A percentile compares a stretch with the other conserved stretches of the same genome.
These are phyloP conservation scores for Exephanes ischioxanthus DNA, from an alignment of 2,888 invertebrate genomes.

Conservation along the genomic window DNA sequence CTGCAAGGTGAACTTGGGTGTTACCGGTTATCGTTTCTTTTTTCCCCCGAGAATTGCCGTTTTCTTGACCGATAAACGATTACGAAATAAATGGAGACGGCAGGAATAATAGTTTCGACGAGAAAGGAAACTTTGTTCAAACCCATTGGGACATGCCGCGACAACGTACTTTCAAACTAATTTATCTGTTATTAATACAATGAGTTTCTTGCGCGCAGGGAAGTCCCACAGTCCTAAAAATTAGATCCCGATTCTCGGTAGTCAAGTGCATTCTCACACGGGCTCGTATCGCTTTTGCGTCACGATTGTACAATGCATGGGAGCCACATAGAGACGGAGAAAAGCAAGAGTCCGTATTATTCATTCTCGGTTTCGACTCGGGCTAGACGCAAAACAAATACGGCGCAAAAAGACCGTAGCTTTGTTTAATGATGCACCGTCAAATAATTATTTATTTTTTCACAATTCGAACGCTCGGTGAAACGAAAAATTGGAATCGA, in stretches of 20 bases:
- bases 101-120: no score
- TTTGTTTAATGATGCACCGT: neutral
- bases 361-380: neutral
- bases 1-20: no score
- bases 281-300: conserved; percentile 8
- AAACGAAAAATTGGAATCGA: no score
- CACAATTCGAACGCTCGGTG: no score
- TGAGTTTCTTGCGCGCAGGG: neutral
- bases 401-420: neutral
- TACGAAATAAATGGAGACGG: no score
- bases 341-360: neutral
- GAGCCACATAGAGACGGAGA: neutral
- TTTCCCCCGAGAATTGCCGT: no score
- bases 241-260: neutral
- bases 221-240: conserved; percentile 7
- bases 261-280: conserved; percentile 19
- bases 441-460: neutral
- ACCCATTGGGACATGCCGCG: no score
- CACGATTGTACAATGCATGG: conserved; percentile 1
- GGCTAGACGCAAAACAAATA: neutral
- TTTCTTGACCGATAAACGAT: no score
- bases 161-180: neutral
- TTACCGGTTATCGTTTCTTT: no score
- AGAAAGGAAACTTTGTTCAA: no score
- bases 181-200: neutral